These are phyloP conservation scores for Aplochiton taeniatus DNA, from an alignment of 2,797 vertebrate species.

Conservation along the genomic window DNA sequence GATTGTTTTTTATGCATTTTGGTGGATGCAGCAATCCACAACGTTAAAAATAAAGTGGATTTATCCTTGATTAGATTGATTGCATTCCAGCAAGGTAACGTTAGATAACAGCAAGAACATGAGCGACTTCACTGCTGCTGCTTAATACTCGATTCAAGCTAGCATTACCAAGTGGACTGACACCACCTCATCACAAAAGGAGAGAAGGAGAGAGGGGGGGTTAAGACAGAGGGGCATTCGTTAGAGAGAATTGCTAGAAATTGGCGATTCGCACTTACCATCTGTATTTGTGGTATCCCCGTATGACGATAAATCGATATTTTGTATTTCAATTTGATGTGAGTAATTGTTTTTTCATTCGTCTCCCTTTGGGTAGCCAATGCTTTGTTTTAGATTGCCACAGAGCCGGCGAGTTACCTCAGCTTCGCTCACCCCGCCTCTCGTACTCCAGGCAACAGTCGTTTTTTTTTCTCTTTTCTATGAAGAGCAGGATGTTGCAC, in stretches of 20 bases:
- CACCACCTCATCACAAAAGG: conserved; percentile 51
- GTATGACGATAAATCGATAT: conserved; percentile 5
- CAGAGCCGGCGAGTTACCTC: conserved; percentile 18
- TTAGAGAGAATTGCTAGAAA: conserved; percentile 38
- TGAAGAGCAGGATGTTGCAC: no score
- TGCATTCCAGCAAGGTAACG: no score
- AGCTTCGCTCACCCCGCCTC: conserved; percentile 33
- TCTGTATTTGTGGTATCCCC: conserved; percentile 59
- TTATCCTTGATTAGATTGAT: no score
- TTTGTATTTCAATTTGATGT: conserved; percentile 19
- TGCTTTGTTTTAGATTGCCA: conserved; percentile 14
- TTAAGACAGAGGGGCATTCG: conserved; percentile 48
- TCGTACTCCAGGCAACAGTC: conserved; percentile 62
- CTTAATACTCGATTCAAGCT: conserved; percentile 5
- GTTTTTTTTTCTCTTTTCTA: conserved; percentile 22
- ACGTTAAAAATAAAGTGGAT: no score
- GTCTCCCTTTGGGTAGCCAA: background rate
- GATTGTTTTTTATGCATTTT: no score
- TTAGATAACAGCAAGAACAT: no score
- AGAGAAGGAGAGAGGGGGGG: conserved; percentile 30
- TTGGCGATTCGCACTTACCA: conserved; percentile 69
- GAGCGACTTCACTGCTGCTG: background rate
- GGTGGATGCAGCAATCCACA: no score
- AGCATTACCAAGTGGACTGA: conserved; percentile 18
- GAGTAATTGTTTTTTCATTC: conserved; percentile 33